Base-by-base conservation (phyloP, 2,113 vertebrate species). In the Calypte anna region DNA sequence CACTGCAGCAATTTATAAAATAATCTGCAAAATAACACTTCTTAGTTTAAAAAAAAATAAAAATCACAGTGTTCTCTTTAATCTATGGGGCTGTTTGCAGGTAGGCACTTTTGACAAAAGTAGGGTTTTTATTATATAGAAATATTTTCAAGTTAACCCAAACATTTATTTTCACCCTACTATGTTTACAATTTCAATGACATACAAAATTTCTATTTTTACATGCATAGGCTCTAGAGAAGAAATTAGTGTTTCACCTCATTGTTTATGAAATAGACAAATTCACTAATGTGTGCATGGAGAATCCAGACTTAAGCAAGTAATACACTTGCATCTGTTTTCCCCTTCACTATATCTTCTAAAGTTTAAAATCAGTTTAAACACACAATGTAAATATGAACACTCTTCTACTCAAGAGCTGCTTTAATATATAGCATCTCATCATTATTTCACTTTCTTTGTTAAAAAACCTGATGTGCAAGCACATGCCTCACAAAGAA, bases 381-480 rank as follows among this genome's bases (percentile, higher is more conserved):
- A 91, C 22, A 70, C 0, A 0, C 23, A 21, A 20, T 68, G 7
- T 43, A 46, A 68, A 13, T 0, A 0, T 36, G 30, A 74, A 70
- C 17, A 9, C 24, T 55, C 73, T 43, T 38, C 66, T 20, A 86
- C 14, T 62, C 24, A n/a, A 76, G 30, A 75, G 12, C 6, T 63
- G 16, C 0, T 78, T 77, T 66, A 9, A 21, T 19, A 40, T n/a
- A 6, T 17, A 84, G 30, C 30, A n/a, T 18, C 14, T 30, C 22
- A 55, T 27, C 14, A 24, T 58, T 46, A 58, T 14, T 43, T 10
- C 2, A 12, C 21, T 54, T 84, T 70, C 46, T 63, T 27, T 5
- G 14, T 3, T 8, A 4, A 44, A 54, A 75, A 88, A 88, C 38
- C 2, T 25, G 4, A 44, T 33, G 53, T 6, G 12, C 55, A 50